Percentiles rank a stretch among this genome's conserved stretches.
These are phyloP conservation scores for Drosophila takahashii DNA, from an alignment of 1,140 invertebrate genomes.

Conservation along the genomic window DNA sequence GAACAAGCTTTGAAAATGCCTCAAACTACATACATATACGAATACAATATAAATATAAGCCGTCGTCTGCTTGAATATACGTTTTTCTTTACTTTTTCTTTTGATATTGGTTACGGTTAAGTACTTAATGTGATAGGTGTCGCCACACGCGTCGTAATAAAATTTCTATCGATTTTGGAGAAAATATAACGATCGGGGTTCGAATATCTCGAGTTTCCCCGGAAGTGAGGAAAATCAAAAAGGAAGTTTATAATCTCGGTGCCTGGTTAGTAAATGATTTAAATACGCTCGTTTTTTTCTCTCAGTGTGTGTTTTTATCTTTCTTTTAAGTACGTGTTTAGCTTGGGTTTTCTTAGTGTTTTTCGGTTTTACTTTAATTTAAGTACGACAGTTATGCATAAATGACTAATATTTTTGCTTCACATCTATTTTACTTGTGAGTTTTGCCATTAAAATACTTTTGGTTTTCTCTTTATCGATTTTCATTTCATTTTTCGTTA, in stretches of 20 bases:
- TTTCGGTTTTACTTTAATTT: constrained; percentile 61
- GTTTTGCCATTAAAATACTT: constrained; percentile 68
- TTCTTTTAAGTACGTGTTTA: constrained; percentile 46
- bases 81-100: neutral
- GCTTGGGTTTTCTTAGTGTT: constrained; percentile 24
- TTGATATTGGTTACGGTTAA: constrained; percentile 54
- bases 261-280: constrained; percentile 14
- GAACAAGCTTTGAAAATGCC: constrained; percentile 83
- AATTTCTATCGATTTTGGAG: constrained; percentile 25
- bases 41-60: constrained; percentile 79
- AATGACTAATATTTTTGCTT: constrained; percentile 73
- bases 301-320: constrained; percentile 17
- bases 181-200: constrained; percentile 18
- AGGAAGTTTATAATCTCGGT: constrained; percentile 3
- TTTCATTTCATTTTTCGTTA: constrained; percentile 23
- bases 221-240: constrained; percentile 22
- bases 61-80: constrained; percentile 64
- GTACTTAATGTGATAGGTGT: constrained; percentile 51
- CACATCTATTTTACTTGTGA: constrained; percentile 49
- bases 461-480: constrained; percentile 47
- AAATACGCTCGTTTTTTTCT: constrained; percentile 14
- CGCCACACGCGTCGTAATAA: constrained; percentile 38
- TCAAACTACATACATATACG: constrained; percentile 73
- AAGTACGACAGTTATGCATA: constrained; percentile 77
- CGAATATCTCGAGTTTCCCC: neutral